Percentiles rank a stretch among this genome's conserved stretches.
These are phyloP conservation scores for Drosophila phalerata DNA, from an alignment of 2,888 invertebrate genomes.

Conservation along the genomic window DNA sequence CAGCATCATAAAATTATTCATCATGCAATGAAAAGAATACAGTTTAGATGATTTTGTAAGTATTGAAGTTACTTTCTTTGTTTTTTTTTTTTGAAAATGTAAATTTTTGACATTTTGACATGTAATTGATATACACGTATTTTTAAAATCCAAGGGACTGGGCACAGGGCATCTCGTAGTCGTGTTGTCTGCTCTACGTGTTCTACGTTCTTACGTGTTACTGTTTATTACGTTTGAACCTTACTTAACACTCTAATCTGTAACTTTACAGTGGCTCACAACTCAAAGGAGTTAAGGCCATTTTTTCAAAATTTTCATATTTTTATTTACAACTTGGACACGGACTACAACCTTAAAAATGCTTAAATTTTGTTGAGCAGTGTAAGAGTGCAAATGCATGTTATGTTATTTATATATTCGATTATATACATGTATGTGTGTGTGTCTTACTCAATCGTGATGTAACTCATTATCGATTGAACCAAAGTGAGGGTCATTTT, in stretches of 20 bases:
- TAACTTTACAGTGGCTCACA: conserved; percentile 5
- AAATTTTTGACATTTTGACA: too few relatives aligned
- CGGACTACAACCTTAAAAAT: conserved; percentile 5
- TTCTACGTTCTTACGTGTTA: not conserved
- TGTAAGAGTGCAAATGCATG: conserved; percentile 15
- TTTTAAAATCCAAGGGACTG: not conserved
- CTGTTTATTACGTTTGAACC: not conserved
- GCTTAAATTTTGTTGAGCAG: conserved; percentile 6
- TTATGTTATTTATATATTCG: conserved; percentile 7
- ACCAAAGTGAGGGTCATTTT: conserved; percentile 5
- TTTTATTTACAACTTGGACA: conserved; percentile 13
- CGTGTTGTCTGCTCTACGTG: not conserved
- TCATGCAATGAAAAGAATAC: too few relatives aligned
- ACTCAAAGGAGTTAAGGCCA: conserved; percentile 4
- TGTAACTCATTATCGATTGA: conserved; percentile 21
- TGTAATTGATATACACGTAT: too few relatives aligned
- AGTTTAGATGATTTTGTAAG: too few relatives aligned
- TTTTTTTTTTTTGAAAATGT: too few relatives aligned
- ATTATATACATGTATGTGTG: not conserved
- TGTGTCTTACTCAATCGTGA: conserved; percentile 18
- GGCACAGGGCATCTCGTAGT: not conserved
- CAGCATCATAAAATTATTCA: too few relatives aligned
- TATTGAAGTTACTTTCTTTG: too few relatives aligned
- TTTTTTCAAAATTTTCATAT: conserved; percentile 1
- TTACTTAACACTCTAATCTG: conserved; percentile 9